phyloP scores from a whole-genome alignment of 2,888 invertebrate species.

The Nysson spinosus region DNA sequence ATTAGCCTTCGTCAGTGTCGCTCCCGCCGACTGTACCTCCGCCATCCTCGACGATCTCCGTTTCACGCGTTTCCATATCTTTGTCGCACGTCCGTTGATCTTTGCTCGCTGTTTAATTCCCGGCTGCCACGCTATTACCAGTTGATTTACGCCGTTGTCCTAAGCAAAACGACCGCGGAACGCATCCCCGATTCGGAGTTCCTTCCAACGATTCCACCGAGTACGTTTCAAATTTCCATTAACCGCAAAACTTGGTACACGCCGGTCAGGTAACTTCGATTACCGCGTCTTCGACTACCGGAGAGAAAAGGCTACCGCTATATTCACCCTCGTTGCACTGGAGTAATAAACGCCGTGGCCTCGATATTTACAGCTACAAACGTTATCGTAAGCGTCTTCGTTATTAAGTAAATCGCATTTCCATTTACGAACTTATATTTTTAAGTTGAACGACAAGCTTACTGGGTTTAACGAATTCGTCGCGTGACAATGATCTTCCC shows the following conservation, averaged over 20 bases:
- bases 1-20: slow-evolving; percentile 9
- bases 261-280: slow-evolving; percentile 6
- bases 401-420: slow-evolving; percentile 61
- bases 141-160: slow-evolving; percentile 59
- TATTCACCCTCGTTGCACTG: slow-evolving; percentile 29
- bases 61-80: too few relatives aligned
- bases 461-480: slow-evolving; percentile 60
- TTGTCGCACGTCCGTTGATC: slow-evolving; percentile 36
- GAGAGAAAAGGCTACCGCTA: slow-evolving; percentile 28
- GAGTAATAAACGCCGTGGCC: slow-evolving; percentile 45
- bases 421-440: slow-evolving; percentile 50
- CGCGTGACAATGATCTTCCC: too few relatives aligned
- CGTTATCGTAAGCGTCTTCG: slow-evolving; percentile 44
- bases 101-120: slow-evolving; percentile 54
- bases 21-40: slow-evolving; percentile 18
- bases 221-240: too few relatives aligned
- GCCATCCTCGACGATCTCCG: slow-evolving; percentile 29
- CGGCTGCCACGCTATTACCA: slow-evolving; percentile 52
- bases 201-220: slow-evolving; percentile 6
- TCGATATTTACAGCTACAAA: slow-evolving; percentile 49
- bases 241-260: too few relatives aligned
- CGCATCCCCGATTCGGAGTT: slow-evolving; percentile 34
- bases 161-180: too few relatives aligned
- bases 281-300: slow-evolving; percentile 24
- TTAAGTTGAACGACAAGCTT: slow-evolving; percentile 38